These are phyloP conservation scores for Pristionchus exspectatus DNA, from an alignment of 2,888 invertebrate species.

Conservation along the genomic window DNA sequence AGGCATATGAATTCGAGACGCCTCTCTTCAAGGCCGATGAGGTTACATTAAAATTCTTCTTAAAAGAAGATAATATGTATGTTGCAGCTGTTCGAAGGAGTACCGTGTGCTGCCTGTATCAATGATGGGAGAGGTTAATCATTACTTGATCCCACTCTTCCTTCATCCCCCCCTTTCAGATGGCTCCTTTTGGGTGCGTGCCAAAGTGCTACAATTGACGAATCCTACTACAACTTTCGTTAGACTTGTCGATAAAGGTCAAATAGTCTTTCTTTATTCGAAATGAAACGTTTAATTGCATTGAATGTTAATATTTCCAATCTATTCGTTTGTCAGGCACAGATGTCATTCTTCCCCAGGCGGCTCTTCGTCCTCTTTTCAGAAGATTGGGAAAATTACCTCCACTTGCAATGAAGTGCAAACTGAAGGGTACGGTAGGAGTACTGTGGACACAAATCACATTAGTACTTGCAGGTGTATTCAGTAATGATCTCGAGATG, in stretches of 20 bases:
- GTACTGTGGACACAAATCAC: background rate
- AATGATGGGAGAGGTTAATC: background rate
- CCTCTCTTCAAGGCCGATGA: background rate
- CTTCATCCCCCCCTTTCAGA: background rate
- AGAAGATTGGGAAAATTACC: slow-evolving; percentile 32
- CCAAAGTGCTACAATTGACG: background rate
- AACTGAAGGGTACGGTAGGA: slow-evolving; percentile 29
- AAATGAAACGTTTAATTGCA: too few relatives aligned
- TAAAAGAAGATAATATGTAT: background rate
- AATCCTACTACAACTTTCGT: slow-evolving; percentile 23
- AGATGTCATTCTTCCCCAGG: slow-evolving; percentile 18
- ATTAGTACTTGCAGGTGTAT: background rate
- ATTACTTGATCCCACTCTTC: background rate
- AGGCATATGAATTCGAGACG: background rate
- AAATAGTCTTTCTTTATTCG: background rate
- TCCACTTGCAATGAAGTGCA: slow-evolving; percentile 45
- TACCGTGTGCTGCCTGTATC: slow-evolving; percentile 31
- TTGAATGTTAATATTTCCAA: too few relatives aligned
- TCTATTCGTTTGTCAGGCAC: background rate
- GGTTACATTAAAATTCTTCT: background rate
- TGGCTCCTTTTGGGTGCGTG: slow-evolving; percentile 1
- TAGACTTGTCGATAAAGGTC: slow-evolving; percentile 42
- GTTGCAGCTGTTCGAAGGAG: slow-evolving; percentile 14
- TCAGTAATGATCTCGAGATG: slow-evolving; percentile 41
- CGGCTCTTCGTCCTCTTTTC: slow-evolving; percentile 12